Percentiles rank a stretch among this genome's conserved stretches.
phyloP scores from a whole-genome alignment of 2,797 vertebrate genomes.

The Otus scops region DNA sequence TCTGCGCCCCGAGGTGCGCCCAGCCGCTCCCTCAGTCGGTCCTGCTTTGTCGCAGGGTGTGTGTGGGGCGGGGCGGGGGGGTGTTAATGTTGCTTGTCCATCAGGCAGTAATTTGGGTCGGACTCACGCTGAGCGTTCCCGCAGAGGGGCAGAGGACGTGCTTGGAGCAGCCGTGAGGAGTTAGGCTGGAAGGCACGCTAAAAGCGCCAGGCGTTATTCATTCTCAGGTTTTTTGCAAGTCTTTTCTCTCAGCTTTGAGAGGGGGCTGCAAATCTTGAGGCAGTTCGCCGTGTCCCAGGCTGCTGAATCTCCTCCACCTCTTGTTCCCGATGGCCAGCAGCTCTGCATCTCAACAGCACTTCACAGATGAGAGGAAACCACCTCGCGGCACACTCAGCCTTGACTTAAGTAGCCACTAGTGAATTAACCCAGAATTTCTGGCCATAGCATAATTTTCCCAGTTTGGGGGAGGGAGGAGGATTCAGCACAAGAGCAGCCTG shows the following conservation, averaged over 20 bases:
- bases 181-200: background rate
- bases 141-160: background rate
- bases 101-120: background rate
- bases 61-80: too few species aligned
- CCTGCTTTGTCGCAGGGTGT: background rate
- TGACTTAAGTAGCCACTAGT: background rate
- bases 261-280: background rate
- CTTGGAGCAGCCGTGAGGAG: background rate
- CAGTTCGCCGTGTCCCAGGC: background rate
- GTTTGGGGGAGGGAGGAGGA: background rate
- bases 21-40: fast-evolving
- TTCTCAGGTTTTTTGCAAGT: background rate
- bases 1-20: fast-evolving
- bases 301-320: background rate
- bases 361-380: background rate
- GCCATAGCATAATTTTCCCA: fast-evolving
- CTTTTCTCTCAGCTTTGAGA: background rate
- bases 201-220: background rate
- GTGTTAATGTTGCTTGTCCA: background rate
- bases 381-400: background rate
- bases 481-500: background rate
- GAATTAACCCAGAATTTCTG: background rate
- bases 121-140: fast-evolving
- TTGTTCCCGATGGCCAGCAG: background rate
- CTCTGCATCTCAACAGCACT: background rate